Conservation (phyloP, 2,888 invertebrate species). For the Microctonus aethiopoides region DNA sequence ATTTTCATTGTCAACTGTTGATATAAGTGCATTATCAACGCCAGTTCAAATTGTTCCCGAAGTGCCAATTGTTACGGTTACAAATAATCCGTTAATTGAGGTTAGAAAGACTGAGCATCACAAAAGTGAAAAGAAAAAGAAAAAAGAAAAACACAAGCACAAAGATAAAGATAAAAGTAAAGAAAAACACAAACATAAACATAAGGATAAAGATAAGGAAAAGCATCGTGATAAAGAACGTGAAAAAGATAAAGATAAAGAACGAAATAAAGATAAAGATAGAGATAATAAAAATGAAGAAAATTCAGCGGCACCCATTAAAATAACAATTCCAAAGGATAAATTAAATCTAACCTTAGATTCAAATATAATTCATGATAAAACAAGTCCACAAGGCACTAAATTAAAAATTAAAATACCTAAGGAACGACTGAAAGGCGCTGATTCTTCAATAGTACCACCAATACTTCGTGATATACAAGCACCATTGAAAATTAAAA, state of each 20-base stretch:
- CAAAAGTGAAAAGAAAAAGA: conserved; percentile 77
- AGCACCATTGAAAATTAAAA: conserved; percentile 78
- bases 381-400: conserved; percentile 56
- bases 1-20: conserved; percentile 54
- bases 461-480: conserved; percentile 58
- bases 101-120: conserved; percentile 55
- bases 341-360: conserved; percentile 67
- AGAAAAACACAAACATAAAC: conserved; percentile 57
- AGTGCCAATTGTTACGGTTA: conserved; percentile 30
- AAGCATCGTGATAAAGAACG: conserved; percentile 82
- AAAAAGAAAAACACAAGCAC: conserved; percentile 84
- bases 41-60: conserved; percentile 47
- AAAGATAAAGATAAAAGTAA: conserved; percentile 78
- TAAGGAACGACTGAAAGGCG: conserved; percentile 75
- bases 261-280: conserved; percentile 53
- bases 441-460: conserved; percentile 16
- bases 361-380: conserved; percentile 44
- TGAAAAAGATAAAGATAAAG: conserved; percentile 75
- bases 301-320: conserved; percentile 66
- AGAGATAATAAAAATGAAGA: conserved; percentile 80
- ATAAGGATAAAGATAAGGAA: conserved; percentile 49
- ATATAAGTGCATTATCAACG: conserved; percentile 52
- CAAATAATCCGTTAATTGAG: conserved; percentile 16
- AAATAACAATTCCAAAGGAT: conserved; percentile 74
- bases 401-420: conserved; percentile 86